Percentiles rank a stretch among this genome's conserved stretches.
Conservation (phyloP, 2,113 vertebrate species). For the Myrmecophaga tridactyla region DNA sequence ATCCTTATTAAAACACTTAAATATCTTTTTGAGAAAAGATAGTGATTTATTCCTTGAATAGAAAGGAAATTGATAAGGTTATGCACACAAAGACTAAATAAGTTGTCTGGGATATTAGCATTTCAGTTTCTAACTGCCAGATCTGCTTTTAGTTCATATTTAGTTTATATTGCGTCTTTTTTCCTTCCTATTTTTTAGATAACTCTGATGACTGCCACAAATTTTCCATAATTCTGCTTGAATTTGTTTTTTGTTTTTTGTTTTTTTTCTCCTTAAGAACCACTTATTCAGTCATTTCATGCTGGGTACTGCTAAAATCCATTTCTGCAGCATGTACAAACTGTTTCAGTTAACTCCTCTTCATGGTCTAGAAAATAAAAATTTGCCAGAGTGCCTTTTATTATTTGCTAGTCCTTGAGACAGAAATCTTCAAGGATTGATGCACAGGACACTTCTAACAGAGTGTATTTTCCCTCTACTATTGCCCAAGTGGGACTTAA, state of each 20-base stretch:
- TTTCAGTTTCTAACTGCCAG: neutral
- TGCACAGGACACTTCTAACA: neutral
- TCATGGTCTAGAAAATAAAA: neutral
- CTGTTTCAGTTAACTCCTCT: neutral
- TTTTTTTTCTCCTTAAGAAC: neutral
- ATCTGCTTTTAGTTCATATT: neutral
- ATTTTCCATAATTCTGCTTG: neutral
- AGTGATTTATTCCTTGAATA: neutral
- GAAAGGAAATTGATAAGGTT: neutral
- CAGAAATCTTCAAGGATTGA: neutral
- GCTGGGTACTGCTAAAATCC: neutral
- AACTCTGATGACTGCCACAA: neutral
- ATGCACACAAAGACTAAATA: neutral
- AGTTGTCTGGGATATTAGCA: neutral
- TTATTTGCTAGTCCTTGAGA: neutral
- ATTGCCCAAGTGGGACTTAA: neutral
- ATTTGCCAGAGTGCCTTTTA: neutral
- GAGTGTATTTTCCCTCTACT: neutral
- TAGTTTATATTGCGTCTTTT: neutral
- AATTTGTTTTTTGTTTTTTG: neutral
- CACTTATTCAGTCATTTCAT: neutral
- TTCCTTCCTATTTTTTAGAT: neutral
- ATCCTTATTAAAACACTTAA: neutral
- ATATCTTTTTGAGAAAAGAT: neutral
- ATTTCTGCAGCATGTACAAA: neutral